phyloP scores from a whole-genome alignment of 2,888 invertebrate genomes.

The Volucella inflata region DNA sequence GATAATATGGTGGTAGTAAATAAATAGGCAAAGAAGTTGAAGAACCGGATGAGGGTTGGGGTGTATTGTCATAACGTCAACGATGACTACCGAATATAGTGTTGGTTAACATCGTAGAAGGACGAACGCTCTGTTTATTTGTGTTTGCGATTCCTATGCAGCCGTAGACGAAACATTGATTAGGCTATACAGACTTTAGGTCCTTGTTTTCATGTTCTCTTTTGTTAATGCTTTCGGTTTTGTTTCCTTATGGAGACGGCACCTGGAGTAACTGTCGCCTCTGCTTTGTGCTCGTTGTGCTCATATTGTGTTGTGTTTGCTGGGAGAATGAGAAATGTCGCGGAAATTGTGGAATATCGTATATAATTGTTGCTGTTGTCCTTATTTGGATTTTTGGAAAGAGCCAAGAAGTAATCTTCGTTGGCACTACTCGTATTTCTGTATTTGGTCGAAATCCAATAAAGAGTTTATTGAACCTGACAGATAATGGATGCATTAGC shows the following conservation, averaged over 20 bases:
- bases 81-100: conserved; percentile 1
- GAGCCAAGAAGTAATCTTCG: conserved; percentile 35
- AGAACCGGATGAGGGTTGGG: conserved; percentile 49
- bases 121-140: conserved; percentile 30
- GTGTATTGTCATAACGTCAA: background rate
- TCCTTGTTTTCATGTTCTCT: background rate
- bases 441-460: conserved; percentile 53
- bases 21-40: conserved; percentile 19
- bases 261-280: conserved; percentile 63
- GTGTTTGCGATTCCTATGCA: background rate
- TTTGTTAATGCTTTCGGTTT: conserved; percentile 30
- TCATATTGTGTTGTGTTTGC: conserved; percentile 11
- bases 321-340: conserved; percentile 33
- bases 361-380: conserved; percentile 31
- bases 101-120: conserved; percentile 37
- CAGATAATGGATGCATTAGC: background rate
- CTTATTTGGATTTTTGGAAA: conserved; percentile 33
- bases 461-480: conserved; percentile 34
- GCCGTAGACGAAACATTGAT: conserved; percentile 48
- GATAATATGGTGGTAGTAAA: conserved; percentile 39
- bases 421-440: conserved; percentile 58
- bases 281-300: background rate
- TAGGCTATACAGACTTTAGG: conserved; percentile 33
- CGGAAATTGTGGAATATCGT: conserved; percentile 47
- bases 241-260: conserved; percentile 18